phyloP scores from a whole-genome alignment of 2,888 invertebrate species.

The Neuroscelio doddi region DNA sequence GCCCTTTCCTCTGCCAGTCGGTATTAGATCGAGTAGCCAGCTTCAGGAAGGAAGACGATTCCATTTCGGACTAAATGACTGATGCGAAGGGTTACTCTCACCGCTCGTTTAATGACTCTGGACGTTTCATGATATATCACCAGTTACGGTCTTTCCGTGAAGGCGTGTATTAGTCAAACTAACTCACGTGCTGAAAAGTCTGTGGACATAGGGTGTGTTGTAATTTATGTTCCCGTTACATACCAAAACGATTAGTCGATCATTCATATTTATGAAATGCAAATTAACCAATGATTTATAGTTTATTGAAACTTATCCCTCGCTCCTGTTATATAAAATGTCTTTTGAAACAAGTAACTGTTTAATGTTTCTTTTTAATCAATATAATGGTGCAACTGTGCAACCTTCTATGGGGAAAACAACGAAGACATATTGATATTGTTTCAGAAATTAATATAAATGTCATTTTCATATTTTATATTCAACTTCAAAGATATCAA shows the following conservation, averaged over 20 bases:
- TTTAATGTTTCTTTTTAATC: no score
- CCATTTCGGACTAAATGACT: constrained; percentile 69
- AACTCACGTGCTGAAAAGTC: constrained; percentile 35
- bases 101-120: constrained; percentile 60
- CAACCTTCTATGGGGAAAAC: no score
- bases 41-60: constrained; percentile 52
- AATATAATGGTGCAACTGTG: no score
- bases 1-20: constrained; percentile 5
- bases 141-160: constrained; percentile 26
- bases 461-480: no score
- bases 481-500: no score
- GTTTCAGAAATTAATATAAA: no score
- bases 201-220: constrained; percentile 18
- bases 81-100: constrained; percentile 61
- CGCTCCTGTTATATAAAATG: no score
- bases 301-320: background rate
- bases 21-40: constrained; percentile 12
- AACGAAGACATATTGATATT: no score
- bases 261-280: constrained; percentile 2
- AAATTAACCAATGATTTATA: constrained; percentile 1
- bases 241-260: constrained; percentile 26
- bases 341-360: no score
- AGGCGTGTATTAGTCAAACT: constrained; percentile 23
- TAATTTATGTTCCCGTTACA: constrained; percentile 24
- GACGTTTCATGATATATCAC: constrained; percentile 67